Evolutionary conservation across 2,113 vertebrate genomes (phyloP), one percentile per base, ranked within the genome.

Genomic region (Fregetta grallaria): DNA sequence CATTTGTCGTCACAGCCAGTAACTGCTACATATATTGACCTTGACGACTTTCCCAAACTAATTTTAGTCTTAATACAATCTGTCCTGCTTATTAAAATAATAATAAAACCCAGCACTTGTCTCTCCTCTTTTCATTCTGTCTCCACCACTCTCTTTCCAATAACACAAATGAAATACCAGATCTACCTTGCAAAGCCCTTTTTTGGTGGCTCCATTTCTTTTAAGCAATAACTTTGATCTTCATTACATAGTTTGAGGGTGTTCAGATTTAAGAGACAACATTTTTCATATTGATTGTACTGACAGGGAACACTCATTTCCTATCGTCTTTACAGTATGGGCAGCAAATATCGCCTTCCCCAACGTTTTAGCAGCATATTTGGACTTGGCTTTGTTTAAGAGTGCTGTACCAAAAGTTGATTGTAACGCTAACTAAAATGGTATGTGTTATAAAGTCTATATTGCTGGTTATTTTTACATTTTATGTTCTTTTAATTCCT

Each of bases 401-500:
- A 75, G 42, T 4, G 0, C 23, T 44, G 47, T 55, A 74, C 38
- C 40, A 34, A 56, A 92, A 75, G 72, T 65, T 92, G 91, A 88
- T 78, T 80, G 72, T 55, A 92, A 68, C 38, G 74, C 11, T 85
- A 61, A 74, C 85, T 45, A 71, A 71, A 92, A 45, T 36, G 62
- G 49, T 32, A 38, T 47, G 29, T 11, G 32, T 30, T 81, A 25
- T 82, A 67, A 94, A 91, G 49, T 73, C 63, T 56, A 7, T 40
- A 82, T 45, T 83, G 61, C 65, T 59, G 42, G 14, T 91, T 65
- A 59, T 59, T 75, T 94, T 86, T 94, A 45, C 53, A 68, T 70
- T 86, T 73, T 96, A 88, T 84, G 32, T 67, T 90, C 75, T 47
- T 87, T 93, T 91, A 29, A 18, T 93, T 96, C 87, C 88, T 82